Conservation (phyloP, 2,888 invertebrate genomes). For the Ochlodes sylvanus region DNA sequence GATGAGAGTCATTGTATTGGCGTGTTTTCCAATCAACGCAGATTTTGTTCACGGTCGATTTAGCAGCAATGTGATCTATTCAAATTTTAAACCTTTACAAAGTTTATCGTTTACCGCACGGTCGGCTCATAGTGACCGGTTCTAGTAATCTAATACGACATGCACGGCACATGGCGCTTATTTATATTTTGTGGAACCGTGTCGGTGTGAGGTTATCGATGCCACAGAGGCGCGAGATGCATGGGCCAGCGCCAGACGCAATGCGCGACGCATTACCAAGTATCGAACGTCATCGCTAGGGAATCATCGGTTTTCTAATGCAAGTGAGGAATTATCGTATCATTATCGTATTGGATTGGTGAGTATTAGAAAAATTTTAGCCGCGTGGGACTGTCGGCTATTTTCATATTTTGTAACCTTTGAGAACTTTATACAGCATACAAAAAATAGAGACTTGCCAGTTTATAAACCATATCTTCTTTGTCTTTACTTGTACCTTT, state of each 20-base stretch:
- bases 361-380: too few relatives aligned
- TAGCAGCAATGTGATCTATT: constrained; percentile 1
- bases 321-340: too few relatives aligned
- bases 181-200: not conserved
- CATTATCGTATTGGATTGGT: too few relatives aligned
- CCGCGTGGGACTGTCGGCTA: too few relatives aligned
- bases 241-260: constrained; percentile 25
- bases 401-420: too few relatives aligned
- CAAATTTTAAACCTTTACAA: not conserved
- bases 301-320: not conserved
- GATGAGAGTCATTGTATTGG: too few relatives aligned
- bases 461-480: too few relatives aligned
- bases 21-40: not conserved
- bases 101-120: not conserved
- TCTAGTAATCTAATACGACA: constrained; percentile 8
- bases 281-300: not conserved
- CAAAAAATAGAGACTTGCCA: too few relatives aligned
- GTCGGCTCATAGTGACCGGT: not conserved
- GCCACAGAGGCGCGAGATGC: constrained; percentile 25
- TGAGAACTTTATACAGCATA: too few relatives aligned
- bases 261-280: constrained; percentile 22
- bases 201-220: not conserved
- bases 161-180: constrained; percentile 8
- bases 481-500: too few relatives aligned
- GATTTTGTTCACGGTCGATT: constrained; percentile 2